Conservation (phyloP, 2,113 vertebrate species). For the Pangasianodon hypophthalmus region DNA sequence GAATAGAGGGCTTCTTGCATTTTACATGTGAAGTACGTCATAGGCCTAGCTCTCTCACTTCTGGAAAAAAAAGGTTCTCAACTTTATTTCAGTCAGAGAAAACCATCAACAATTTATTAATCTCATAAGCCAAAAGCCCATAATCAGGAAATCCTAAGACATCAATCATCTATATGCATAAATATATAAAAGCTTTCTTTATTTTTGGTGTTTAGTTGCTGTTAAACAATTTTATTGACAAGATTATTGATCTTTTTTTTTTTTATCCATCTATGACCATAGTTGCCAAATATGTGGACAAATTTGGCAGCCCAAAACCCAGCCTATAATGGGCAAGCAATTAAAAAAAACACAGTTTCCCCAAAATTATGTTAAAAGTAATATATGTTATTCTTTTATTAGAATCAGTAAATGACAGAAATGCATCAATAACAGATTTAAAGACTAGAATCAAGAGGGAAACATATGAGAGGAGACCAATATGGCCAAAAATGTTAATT, state of each 20-base stretch:
- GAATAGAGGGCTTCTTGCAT: neutral
- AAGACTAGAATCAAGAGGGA: neutral
- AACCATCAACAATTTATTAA: neutral
- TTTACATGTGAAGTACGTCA: neutral
- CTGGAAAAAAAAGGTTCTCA: neutral
- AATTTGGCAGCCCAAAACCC: neutral
- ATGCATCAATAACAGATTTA: neutral
- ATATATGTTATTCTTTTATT: neutral
- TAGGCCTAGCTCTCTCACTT: neutral
- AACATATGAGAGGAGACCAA: neutral
- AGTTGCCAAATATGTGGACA: neutral
- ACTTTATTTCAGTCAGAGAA: too few species aligned
- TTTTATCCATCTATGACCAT: neutral
- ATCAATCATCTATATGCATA: neutral
- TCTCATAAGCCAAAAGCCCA: neutral
- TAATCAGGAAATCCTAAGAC: neutral
- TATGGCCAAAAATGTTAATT: neutral
- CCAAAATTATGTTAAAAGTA: neutral
- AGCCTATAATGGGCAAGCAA: neutral
- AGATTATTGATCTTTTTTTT: neutral
- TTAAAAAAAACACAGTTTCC: neutral
- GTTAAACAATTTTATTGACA: neutral
- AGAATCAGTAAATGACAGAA: neutral
- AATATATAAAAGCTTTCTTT: neutral
- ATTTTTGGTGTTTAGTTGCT: neutral